These are phyloP conservation scores for Eilema griseolum DNA, from an alignment of 2,888 invertebrate genomes.

Conservation along the genomic window DNA sequence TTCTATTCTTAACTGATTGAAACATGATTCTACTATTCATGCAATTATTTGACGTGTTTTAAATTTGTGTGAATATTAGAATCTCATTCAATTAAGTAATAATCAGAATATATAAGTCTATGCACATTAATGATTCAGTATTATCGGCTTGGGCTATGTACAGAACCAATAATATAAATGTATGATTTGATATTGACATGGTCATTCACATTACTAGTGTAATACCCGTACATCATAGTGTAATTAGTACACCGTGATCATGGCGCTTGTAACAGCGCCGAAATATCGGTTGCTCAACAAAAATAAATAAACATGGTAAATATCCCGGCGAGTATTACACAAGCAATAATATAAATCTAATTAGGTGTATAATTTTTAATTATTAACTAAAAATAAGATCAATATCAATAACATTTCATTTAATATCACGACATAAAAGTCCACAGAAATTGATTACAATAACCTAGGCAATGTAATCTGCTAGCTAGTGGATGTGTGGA, in stretches of 20 bases:
- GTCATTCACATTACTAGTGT: too few relatives aligned
- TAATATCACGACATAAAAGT: conserved; percentile 2
- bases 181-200: too few relatives aligned
- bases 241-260: too few relatives aligned
- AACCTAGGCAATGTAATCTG: too few relatives aligned
- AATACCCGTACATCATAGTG: too few relatives aligned
- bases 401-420: conserved; percentile 1
- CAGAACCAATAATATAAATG: background rate
- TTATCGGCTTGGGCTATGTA: background rate
- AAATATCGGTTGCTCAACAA: too few relatives aligned
- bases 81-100: too few relatives aligned
- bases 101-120: background rate
- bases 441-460: background rate
- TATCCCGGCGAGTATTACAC: too few relatives aligned
- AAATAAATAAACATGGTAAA: too few relatives aligned
- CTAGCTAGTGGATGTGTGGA: too few relatives aligned
- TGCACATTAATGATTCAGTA: background rate
- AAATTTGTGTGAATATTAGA: too few relatives aligned
- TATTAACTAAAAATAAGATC: background rate
- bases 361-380: background rate
- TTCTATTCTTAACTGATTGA: background rate
- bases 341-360: background rate
- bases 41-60: background rate
- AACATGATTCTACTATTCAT: background rate
- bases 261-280: too few relatives aligned